Evolutionary conservation across 2,888 invertebrate genomes (phyloP), one percentile per base, ranked within the genome.

Genomic region (Nemurella pictetii): DNA sequence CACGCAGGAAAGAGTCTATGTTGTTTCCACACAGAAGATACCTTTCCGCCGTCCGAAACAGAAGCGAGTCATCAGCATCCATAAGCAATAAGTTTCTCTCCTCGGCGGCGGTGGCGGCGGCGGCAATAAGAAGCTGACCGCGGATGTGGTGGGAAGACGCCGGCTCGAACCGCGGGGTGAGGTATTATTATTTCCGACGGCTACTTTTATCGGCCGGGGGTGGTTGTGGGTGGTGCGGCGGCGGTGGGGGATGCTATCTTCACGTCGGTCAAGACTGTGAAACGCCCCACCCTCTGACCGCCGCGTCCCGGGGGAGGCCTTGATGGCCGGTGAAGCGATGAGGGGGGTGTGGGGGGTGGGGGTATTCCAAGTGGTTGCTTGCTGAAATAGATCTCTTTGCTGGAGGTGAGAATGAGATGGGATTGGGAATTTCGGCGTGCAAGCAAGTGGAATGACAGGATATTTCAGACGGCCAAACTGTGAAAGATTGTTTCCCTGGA

Each of bases 201-300:
- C 32, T 5, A 32, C 4, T 9, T 32, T 32, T 32, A 32, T 32
- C 32, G 32, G 72, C 27, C 81, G 84, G 80, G 83, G 78, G 83
- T 84, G 84, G 88, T 87, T 88, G 88, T 89, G 88, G 27, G 85
- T 32, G 86, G 82, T 85, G 87, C 87, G 87, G 87, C 88, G 88
- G 89, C 89, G 89, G 90, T 89, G 88, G 86, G 86, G 86, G 88
- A 87, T 86, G 86, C 87, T 88, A 88, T n/a, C 55, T 55, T 55
- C 1, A 55, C 9, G 55, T 7, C 55, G 55, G 55, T 55, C 55
- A 55, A 55, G 55, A 12, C 9, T 12, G 9, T 55, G 1, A 12
- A 20, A 12, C 55, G 55, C 9, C 55, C 55, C 55, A 7, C 55
- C 55, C 55, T 55, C n/a, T 55, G 55, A 55, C 15, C n/a, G n/a